Evolutionary conservation across 2,797 vertebrate genomes (phyloP).

Genomic region (Protonibea diacanthus): DNA sequence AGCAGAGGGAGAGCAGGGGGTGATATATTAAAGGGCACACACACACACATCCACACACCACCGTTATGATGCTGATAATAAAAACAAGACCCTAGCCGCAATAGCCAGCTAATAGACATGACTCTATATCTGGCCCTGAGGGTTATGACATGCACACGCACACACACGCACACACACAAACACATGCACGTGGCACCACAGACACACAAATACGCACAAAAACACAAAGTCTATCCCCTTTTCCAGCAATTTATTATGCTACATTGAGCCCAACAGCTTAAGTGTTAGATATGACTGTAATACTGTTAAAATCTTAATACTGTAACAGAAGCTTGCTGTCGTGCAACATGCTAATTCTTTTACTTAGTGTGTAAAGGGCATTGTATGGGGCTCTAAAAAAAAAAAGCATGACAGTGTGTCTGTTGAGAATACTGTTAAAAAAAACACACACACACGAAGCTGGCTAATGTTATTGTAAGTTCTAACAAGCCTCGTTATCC

Average conservation of each 20-base stretch:
- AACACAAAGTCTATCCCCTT: slow-evolving; percentile 74
- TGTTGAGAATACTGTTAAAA: slow-evolving; percentile 29
- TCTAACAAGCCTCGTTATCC: slow-evolving; percentile 17
- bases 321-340: slow-evolving; percentile 70
- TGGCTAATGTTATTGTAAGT: slow-evolving; percentile 17
- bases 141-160: slow-evolving; percentile 56
- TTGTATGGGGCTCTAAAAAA: slow-evolving; percentile 22
- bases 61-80: slow-evolving; percentile 72
- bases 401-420: slow-evolving; percentile 35
- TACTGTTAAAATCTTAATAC: slow-evolving; percentile 77
- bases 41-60: slow-evolving; percentile 20
- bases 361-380: slow-evolving; percentile 43
- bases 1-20: slow-evolving; percentile 69
- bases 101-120: slow-evolving; percentile 79
- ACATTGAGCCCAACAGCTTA: slow-evolving; percentile 70
- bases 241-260: slow-evolving; percentile 76
- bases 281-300: slow-evolving; percentile 73
- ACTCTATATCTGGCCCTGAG: slow-evolving; percentile 71
- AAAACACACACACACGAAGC: slow-evolving; percentile 27
- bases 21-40: slow-evolving; percentile 71
- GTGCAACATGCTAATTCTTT: slow-evolving; percentile 73
- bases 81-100: slow-evolving; percentile 68
- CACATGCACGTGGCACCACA: not conserved
- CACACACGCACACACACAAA: slow-evolving; percentile 12
- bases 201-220: slow-evolving; percentile 42